Conservation (phyloP, 1,140 invertebrate species). For the Drosophila gunungcola region DNA sequence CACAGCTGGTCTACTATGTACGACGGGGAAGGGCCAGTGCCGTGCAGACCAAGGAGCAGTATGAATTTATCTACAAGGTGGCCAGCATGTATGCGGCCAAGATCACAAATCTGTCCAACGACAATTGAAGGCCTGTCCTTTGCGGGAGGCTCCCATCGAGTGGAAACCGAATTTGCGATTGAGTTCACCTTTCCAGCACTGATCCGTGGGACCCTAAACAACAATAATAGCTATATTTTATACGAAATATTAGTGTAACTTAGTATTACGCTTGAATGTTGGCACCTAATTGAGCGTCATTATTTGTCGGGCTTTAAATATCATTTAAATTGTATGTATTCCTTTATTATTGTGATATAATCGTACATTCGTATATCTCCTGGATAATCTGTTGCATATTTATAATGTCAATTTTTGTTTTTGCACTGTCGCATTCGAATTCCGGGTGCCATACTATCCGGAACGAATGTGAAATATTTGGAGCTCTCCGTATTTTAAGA, state of each 20-base stretch:
- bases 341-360: conserved; percentile 83
- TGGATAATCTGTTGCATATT: conserved; percentile 79
- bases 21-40: conserved; percentile 94
- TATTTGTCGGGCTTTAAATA: conserved; percentile 60
- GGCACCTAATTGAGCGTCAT: conserved; percentile 40
- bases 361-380: conserved; percentile 77
- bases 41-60: conserved; percentile 92
- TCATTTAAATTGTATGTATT: conserved; percentile 80
- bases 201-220: conserved; percentile 11
- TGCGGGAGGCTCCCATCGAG: not conserved
- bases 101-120: conserved; percentile 81
- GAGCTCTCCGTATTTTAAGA: conserved; percentile 47
- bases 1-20: conserved; percentile 92
- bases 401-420: conserved; percentile 68
- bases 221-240: conserved; percentile 31
- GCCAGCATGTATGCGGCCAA: conserved; percentile 84
- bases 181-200: conserved; percentile 20
- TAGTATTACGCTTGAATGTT: conserved; percentile 57
- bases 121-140: conserved; percentile 54
- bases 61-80: conserved; percentile 89
- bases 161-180: conserved; percentile 25
- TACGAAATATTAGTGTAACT: conserved; percentile 48
- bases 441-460: conserved; percentile 24
- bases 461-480: conserved; percentile 29
- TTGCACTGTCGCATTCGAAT: conserved; percentile 27